Base-by-base conservation (phyloP, 2,888 invertebrate genomes). In the Euspilapteryx auroguttella region DNA sequence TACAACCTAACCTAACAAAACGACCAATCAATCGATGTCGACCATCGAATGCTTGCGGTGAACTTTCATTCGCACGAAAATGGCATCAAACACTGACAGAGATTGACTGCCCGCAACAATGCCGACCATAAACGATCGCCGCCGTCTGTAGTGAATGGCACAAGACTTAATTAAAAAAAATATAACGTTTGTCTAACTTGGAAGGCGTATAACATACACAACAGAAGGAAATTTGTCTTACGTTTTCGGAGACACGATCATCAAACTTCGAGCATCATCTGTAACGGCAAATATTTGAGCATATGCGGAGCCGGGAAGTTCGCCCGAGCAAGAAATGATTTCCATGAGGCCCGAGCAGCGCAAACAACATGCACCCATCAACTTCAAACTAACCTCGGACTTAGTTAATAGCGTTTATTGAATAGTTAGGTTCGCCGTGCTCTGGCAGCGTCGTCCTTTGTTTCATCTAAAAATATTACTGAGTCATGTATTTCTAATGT, bases 261-360 rank as follows among this genome's bases (percentile, higher is more conserved):
- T 42, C 44, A 48, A 55, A 55, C 54, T n/a, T n/a, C n/a, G n/a
- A n/a, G n/a, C n/a, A n/a, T n/a, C n/a, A n/a, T n/a, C n/a, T n/a
- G n/a, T n/a, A n/a, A n/a, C n/a, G 41, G 58, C 57, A 64, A 69
- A 69, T 68, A 68, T 69, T 66, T 69, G 63, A 49, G 41, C 56
- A 51, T 53, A 57, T 50, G 56, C 48, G 52, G 50, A 61, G 57
- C 54, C 45, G 53, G 53, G 48, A 64, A 66, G 62, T 59, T 63
- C 52, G 46, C 33, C 48, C 55, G 44, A 57, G 58, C 59, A 66
- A 64, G 66, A 69, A 71, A 71, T 68, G 45, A 69, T 69, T 69
- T 66, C 64, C 64, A 68, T 63, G 58, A 49, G 46, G 47, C 45
- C 55, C 58, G 56, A 55, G 54, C 58, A 50, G 48, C 45, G 55